These are phyloP conservation scores for Syndactyla subalaris DNA, from an alignment of 2,797 vertebrate species.

Conservation along the genomic window DNA sequence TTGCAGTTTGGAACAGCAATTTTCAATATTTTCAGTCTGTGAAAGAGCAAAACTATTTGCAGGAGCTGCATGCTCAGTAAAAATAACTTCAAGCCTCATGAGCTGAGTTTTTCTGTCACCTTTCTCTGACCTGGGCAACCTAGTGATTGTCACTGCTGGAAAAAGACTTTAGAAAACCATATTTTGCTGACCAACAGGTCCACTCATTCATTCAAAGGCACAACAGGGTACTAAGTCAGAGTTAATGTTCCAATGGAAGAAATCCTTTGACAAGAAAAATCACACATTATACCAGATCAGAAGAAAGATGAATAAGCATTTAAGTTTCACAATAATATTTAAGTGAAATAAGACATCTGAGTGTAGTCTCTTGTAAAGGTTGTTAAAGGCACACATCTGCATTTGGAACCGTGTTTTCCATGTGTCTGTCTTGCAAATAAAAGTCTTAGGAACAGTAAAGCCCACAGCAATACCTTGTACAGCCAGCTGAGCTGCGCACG, in stretches of 20 bases:
- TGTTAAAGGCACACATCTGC: neutral
- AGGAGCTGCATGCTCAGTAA: neutral
- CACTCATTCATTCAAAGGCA: neutral
- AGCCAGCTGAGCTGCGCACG: constrained; percentile 81
- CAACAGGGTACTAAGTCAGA: neutral
- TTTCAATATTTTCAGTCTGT: neutral
- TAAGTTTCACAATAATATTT: neutral
- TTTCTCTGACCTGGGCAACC: neutral
- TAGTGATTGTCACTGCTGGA: neutral
- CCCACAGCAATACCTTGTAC: constrained; percentile 79
- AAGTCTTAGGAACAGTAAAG: neutral
- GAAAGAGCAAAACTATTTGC: neutral
- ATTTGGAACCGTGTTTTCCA: neutral
- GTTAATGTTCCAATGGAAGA: neutral
- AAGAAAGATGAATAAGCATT: neutral
- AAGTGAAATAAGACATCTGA: neutral
- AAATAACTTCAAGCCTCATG: neutral
- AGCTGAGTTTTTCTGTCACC: neutral
- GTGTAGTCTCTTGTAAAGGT: neutral
- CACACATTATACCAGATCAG: neutral
- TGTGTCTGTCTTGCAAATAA: neutral
- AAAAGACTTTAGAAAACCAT: neutral
- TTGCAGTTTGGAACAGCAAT: neutral
- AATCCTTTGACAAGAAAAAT: neutral
- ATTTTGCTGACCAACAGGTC: neutral